Percentiles rank a stretch among this genome's conserved stretches.
Conservation (phyloP, 2,888 invertebrate species). For the Rhingia campestris region DNA sequence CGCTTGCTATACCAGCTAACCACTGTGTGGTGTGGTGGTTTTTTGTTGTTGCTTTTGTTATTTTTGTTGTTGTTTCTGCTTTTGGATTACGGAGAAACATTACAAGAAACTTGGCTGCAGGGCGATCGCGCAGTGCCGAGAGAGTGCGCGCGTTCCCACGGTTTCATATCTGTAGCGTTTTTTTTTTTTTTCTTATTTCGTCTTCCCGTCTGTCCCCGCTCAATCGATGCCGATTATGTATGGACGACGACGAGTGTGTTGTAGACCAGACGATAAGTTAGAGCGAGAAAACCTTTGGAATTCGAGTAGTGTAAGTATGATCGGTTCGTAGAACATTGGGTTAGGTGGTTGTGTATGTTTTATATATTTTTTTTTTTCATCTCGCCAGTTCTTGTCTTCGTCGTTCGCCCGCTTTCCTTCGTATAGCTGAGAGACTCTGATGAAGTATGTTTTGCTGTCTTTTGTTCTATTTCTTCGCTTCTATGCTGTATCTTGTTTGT, state of each 20-base stretch:
- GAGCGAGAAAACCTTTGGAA: conserved; percentile 66
- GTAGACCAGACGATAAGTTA: conserved; percentile 57
- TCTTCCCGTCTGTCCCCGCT: conserved; percentile 59
- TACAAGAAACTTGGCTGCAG: conserved; percentile 73
- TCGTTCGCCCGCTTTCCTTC: conserved; percentile 61
- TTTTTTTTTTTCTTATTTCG: conserved; percentile 46
- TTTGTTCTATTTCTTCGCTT: conserved; percentile 69
- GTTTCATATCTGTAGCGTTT: conserved; percentile 74
- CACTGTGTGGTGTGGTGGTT: conserved; percentile 60
- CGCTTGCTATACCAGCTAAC: conserved; percentile 43
- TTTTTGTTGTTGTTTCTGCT: conserved; percentile 60
- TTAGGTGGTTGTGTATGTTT: conserved; percentile 44
- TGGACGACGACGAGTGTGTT: conserved; percentile 52
- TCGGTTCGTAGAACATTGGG: conserved; percentile 63
- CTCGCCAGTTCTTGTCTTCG: conserved; percentile 44
- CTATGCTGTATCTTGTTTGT: conserved; percentile 30
- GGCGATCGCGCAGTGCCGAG: conserved; percentile 73
- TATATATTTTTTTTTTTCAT: conserved; percentile 39
- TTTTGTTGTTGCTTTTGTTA: conserved; percentile 45
- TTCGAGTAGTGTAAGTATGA: conserved; percentile 55
- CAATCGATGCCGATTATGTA: conserved; percentile 70
- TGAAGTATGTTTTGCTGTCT: conserved; percentile 70
- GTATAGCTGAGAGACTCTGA: conserved; percentile 49
- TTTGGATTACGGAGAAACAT: conserved; percentile 72
- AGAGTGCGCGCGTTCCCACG: conserved; percentile 74